A percentile compares a stretch with the other conserved stretches of the same genome.
These are phyloP conservation scores for Mesorhabditis spiculigera DNA, from an alignment of 2,888 invertebrate species.

Conservation along the genomic window DNA sequence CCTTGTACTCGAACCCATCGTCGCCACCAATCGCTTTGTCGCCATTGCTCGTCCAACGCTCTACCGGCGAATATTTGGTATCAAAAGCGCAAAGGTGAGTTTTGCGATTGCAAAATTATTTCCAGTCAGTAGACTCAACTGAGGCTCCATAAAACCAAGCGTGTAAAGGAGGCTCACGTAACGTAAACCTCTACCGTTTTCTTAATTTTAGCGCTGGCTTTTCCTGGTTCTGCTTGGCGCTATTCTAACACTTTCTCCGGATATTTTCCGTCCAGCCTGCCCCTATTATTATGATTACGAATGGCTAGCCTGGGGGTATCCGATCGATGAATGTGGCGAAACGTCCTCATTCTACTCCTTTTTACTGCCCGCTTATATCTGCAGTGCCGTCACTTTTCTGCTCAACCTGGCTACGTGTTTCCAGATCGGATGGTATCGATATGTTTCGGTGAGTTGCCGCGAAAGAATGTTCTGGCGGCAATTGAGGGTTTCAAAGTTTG, in stretches of 20 bases:
- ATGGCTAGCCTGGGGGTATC: slow-evolving; percentile 1
- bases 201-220: no score
- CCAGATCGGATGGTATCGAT: not conserved
- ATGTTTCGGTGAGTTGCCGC: not conserved
- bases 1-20: not conserved
- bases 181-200: no score
- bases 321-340: not conserved
- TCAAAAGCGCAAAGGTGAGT: not conserved
- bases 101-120: not conserved
- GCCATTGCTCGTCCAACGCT: slow-evolving; percentile 1
- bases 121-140: no score
- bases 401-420: not conserved
- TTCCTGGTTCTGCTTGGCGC: no score
- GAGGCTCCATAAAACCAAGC: no score
- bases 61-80: not conserved
- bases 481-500: not conserved
- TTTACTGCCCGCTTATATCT: not conserved
- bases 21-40: not conserved
- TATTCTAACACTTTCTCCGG: not conserved
- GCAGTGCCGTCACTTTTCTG: not conserved
- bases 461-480: not conserved
- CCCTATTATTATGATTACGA: not conserved
- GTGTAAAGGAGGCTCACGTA: no score
- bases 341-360: not conserved
- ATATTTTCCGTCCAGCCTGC: not conserved